These are phyloP conservation scores for Pygoscelis adeliae DNA, from an alignment of 2,113 vertebrate genomes.

Conservation along the genomic window DNA sequence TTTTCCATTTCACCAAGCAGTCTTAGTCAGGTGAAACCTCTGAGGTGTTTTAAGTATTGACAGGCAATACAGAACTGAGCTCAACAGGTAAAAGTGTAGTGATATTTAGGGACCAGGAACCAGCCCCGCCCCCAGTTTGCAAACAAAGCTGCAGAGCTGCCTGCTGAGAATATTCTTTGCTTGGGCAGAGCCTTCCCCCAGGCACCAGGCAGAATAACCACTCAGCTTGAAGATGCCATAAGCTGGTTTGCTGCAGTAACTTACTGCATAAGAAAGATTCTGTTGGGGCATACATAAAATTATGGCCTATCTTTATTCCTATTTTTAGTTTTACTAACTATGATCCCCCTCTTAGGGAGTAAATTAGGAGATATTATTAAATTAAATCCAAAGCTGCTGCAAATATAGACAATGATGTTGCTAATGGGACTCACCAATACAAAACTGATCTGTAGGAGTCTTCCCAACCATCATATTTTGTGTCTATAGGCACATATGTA, in stretches of 20 bases:
- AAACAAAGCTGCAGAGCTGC: neutral
- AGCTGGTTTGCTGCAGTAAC: neutral
- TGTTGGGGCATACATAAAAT: neutral
- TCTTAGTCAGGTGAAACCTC: neutral
- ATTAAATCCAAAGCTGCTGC: neutral
- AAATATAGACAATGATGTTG: neutral
- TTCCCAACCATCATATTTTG: neutral
- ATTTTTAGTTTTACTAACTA: neutral
- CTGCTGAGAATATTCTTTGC: conserved; percentile 4
- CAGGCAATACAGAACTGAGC: neutral
- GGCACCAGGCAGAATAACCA: neutral
- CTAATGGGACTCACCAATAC: neutral
- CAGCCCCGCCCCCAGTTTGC: rapidly evolving
- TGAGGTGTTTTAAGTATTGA: neutral
- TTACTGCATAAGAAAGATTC: neutral
- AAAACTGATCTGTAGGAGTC: neutral
- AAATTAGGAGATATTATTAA: neutral
- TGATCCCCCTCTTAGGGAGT: rapidly evolving
- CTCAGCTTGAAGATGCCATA: neutral
- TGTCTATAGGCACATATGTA: neutral
- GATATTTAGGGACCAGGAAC: neutral
- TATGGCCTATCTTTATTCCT: neutral
- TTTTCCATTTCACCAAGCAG: neutral
- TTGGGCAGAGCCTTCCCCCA: neutral
- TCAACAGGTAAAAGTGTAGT: neutral